Conservation (phyloP, 2,797 vertebrate species). For the Danio jaintianensis region DNA sequence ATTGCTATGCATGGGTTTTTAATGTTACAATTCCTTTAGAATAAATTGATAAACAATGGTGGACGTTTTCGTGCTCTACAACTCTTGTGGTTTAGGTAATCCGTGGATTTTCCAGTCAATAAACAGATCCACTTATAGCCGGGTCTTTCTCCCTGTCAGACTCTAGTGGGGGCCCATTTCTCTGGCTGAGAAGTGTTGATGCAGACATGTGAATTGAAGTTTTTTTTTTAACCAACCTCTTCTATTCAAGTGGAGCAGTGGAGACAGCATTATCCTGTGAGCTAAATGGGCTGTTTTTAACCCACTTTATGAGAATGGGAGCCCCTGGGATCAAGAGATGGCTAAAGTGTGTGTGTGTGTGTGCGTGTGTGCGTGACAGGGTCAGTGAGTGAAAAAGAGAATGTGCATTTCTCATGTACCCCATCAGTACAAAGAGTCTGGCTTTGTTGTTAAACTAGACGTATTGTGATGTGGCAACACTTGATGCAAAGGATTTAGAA, state of each 20-base stretch:
- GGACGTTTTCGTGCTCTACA: constrained; percentile 65
- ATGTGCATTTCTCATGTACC: constrained; percentile 12
- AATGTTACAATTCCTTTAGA: not conserved
- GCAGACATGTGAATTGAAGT: constrained; percentile 38
- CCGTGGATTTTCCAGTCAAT: constrained; percentile 76
- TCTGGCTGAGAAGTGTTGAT: constrained; percentile 46
- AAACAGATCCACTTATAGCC: constrained; percentile 70
- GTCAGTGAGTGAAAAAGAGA: constrained; percentile 52
- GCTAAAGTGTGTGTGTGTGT: constrained; percentile 47
- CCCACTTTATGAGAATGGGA: constrained; percentile 47
- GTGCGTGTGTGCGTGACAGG: constrained; percentile 39
- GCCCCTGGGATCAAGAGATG: constrained; percentile 45
- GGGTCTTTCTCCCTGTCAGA: constrained; percentile 20
- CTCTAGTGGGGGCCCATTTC: constrained; percentile 56
- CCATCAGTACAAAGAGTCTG: constrained; percentile 31
- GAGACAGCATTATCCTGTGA: constrained; percentile 57
- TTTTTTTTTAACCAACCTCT: constrained; percentile 50
- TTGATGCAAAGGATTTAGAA: constrained; percentile 31
- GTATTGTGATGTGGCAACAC: constrained; percentile 23
- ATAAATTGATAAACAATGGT: constrained; percentile 34
- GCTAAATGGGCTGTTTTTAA: constrained; percentile 55
- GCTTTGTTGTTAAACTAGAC: constrained; percentile 38
- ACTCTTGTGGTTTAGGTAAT: constrained; percentile 75
- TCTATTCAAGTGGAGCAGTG: constrained; percentile 52
- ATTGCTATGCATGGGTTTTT: not conserved